Percentiles rank a stretch among this genome's conserved stretches.
These are phyloP conservation scores for Albula goreensis DNA, from an alignment of 2,113 vertebrate species.

Conservation along the genomic window DNA sequence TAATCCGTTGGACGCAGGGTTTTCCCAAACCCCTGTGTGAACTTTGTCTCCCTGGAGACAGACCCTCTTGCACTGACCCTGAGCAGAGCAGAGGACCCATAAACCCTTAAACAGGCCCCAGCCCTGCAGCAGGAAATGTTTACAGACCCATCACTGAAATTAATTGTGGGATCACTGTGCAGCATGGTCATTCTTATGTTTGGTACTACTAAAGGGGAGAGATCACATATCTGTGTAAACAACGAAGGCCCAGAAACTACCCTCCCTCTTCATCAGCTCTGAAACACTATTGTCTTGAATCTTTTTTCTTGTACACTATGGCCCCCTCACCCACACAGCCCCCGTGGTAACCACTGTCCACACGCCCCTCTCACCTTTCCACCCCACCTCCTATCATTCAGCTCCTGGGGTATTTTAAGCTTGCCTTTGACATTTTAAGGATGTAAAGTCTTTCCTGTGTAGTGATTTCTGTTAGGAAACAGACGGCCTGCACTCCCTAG, in stretches of 20 bases:
- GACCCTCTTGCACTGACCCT: conserved; percentile 49
- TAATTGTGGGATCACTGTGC: conserved; percentile 38
- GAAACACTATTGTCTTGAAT: no score
- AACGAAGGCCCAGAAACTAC: conserved; percentile 31
- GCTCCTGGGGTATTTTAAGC: conserved; percentile 83
- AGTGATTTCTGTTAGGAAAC: conserved; percentile 80
- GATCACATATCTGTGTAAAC: conserved; percentile 53
- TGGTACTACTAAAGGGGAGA: conserved; percentile 30
- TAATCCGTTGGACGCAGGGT: background rate
- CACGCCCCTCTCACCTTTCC: conserved; percentile 43
- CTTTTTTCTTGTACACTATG: no score
- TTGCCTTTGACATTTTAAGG: conserved; percentile 74
- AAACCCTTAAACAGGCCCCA: conserved; percentile 32
- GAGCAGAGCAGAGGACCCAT: conserved; percentile 34
- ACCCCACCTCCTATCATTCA: conserved; percentile 49
- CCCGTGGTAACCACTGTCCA: background rate
- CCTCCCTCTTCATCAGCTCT: background rate
- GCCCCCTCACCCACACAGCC: background rate
- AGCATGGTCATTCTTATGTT: conserved; percentile 27
- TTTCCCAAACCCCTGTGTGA: conserved; percentile 31
- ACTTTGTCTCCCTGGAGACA: conserved; percentile 70
- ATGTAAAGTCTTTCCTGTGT: conserved; percentile 79
- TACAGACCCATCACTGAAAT: conserved; percentile 43
- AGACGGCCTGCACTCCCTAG: conserved; percentile 54
- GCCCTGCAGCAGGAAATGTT: conserved; percentile 42